A percentile compares a stretch with the other conserved stretches of the same genome.
phyloP scores from a whole-genome alignment of 2,113 vertebrate genomes.

The Neolamprologus longior region DNA sequence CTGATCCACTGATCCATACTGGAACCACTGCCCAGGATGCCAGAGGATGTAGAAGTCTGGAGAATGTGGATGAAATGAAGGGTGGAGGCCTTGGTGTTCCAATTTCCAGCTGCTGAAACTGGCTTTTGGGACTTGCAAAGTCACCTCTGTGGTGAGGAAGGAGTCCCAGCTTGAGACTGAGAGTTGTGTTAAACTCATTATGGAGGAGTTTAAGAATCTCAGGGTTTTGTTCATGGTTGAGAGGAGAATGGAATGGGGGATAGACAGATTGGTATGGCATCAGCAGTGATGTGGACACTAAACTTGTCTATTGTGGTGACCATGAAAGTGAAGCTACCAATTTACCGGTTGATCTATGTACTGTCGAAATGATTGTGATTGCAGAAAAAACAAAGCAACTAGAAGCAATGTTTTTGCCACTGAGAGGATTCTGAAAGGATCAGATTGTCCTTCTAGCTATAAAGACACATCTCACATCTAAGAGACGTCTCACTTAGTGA shows the following conservation, averaged over 20 bases:
- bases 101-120: not conserved
- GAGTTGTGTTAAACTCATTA: not conserved
- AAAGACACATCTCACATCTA: not conserved
- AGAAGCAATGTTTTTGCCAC: not conserved
- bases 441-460: not conserved
- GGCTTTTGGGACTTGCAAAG: not conserved
- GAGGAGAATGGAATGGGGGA: not conserved
- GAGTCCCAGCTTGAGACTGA: not conserved
- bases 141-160: not conserved
- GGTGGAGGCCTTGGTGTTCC: not conserved
- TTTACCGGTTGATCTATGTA: not conserved
- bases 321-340: not conserved
- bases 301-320: not conserved
- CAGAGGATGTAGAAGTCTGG: fast-evolving
- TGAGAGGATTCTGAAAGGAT: not conserved
- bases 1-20: not conserved
- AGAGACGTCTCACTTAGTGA: not conserved
- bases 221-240: not conserved
- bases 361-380: not conserved
- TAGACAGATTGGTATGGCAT: not conserved
- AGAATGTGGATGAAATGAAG: not conserved
- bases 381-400: not conserved
- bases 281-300: not conserved
- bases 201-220: not conserved
- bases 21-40: not conserved